phyloP scores from a whole-genome alignment of 1,140 invertebrate genomes.

The Drosophila bipectinata region DNA sequence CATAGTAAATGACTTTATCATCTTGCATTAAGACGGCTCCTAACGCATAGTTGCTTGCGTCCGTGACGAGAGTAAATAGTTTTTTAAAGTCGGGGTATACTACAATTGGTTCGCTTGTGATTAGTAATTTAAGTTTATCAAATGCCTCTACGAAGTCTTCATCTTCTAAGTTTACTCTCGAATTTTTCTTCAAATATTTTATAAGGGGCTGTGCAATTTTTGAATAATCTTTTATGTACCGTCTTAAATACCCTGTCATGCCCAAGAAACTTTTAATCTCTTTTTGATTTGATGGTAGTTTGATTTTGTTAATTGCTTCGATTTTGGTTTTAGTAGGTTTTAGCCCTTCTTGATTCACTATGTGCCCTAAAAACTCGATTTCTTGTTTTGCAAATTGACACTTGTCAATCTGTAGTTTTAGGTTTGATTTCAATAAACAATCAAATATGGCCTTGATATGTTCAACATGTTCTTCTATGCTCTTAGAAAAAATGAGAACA shows the following conservation, averaged over 20 bases:
- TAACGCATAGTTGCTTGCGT: no score
- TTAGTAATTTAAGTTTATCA: conserved; percentile 1
- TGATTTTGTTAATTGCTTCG: conserved; percentile 28
- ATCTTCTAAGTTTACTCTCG: conserved; percentile 18
- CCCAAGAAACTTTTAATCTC: conserved; percentile 37
- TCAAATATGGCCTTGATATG: no score
- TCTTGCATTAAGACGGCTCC: no score
- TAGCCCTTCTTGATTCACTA: conserved; percentile 15
- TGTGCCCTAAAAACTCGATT: no score
- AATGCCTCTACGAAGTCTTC: background rate
- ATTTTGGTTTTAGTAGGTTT: conserved; percentile 40
- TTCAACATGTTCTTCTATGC: no score
- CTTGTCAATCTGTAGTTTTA: no score
- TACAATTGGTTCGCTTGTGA: background rate
- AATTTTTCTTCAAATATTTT: conserved; percentile 39
- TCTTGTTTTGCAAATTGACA: no score
- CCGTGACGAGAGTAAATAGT: no score
- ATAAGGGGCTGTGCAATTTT: conserved; percentile 24
- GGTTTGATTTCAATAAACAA: no score
- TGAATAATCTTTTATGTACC: conserved; percentile 44
- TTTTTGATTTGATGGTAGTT: conserved; percentile 28
- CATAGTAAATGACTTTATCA: no score
- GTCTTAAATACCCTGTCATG: conserved; percentile 30
- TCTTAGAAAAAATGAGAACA: no score
- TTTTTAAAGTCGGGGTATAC: background rate